Base-by-base conservation (phyloP, 2,113 vertebrate genomes). In the Heptranchias perlo region DNA sequence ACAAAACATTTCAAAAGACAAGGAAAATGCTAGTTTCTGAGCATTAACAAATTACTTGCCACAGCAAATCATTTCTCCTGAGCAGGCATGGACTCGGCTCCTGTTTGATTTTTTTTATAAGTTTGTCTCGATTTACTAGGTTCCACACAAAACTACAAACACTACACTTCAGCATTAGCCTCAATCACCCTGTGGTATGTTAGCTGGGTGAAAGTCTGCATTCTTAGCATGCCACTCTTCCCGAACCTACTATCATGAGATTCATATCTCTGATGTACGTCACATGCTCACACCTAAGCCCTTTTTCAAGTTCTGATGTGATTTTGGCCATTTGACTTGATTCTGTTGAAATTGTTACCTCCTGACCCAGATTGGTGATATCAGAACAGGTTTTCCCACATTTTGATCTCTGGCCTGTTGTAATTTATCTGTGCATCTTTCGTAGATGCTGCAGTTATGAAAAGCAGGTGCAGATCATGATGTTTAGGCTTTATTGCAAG, bases 21-120 rank as follows among this genome's bases (percentile, higher is more conserved):
- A 82, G 44, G 78, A 82, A 82, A 82, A 82, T 82, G 78, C 39
- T 44, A 82, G 78, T 82, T 82, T 82, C 44, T 82, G 78, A 82
- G 21, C 23, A 1, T 82, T 44, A 21, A 3, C 76, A 78, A 78
- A 39, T 16, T 3, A 39, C 13, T 16, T 78, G 76, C 39, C 76
- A 39, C 35, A 39, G n/a, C 39, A 18, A 78, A 82, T 82, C 18
- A 82, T 44, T 82, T 82, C 39, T 82, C 78, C 78, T 82, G 78
- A 73, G 69, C 69, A 73, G 69, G 28, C 69, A 35, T 28, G 69
- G 69, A 82, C 39, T 39, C 18, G 18, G 78, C 39, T 44, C 18
- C 78, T 82, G 4, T 82, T 82, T 82, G n/a, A 16, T 44, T 44
- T 44, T 82, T 44, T 44, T 82, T 44, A 82, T 44, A 82, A 16